A percentile compares a stretch with the other conserved stretches of the same genome.
Conservation (phyloP, 2,888 invertebrate genomes). For the Rugalucina vietnamica region DNA sequence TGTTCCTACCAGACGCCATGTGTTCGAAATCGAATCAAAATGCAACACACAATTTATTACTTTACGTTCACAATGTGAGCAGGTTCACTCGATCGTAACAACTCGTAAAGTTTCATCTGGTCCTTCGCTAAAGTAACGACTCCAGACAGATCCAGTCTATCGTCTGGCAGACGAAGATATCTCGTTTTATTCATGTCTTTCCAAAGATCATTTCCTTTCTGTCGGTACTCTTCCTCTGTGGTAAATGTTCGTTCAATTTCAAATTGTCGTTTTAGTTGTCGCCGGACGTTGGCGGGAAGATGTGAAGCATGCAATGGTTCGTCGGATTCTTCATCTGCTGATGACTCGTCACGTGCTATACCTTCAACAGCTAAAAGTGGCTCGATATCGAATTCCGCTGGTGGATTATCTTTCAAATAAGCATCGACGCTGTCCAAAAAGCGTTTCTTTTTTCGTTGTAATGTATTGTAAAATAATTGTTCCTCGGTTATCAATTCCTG, state of each 20-base stretch:
- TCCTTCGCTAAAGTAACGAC: conserved; percentile 78
- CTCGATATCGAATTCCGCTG: conserved; percentile 42
- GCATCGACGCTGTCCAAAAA: conserved; percentile 70
- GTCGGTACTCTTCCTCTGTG: conserved; percentile 70
- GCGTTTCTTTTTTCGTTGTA: conserved; percentile 69
- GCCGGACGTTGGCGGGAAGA: conserved; percentile 32
- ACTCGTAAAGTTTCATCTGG: conserved; percentile 72
- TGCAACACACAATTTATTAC: too few relatives aligned
- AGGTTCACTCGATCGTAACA: conserved; percentile 47
- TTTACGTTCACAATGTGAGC: conserved; percentile 41
- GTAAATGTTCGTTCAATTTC: conserved; percentile 66
- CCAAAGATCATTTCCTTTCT: conserved; percentile 71
- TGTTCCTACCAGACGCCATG: too few relatives aligned
- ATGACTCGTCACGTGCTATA: conserved; percentile 32
- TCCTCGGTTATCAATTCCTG: conserved; percentile 76
- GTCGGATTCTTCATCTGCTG: conserved; percentile 50
- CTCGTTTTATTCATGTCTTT: conserved; percentile 79
- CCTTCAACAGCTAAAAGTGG: conserved; percentile 22
- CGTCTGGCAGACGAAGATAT: conserved; percentile 77
- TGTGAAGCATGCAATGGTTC: conserved; percentile 20
- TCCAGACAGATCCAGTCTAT: conserved; percentile 76
- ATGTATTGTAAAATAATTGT: conserved; percentile 57
- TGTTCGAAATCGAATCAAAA: too few relatives aligned
- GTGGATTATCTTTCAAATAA: conserved; percentile 67
- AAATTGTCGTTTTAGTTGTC: conserved; percentile 41